A percentile compares a stretch with the other conserved stretches of the same genome.
These are phyloP conservation scores for Pseudocheirus occidentalis DNA, from an alignment of 2,797 vertebrate species.

Conservation along the genomic window DNA sequence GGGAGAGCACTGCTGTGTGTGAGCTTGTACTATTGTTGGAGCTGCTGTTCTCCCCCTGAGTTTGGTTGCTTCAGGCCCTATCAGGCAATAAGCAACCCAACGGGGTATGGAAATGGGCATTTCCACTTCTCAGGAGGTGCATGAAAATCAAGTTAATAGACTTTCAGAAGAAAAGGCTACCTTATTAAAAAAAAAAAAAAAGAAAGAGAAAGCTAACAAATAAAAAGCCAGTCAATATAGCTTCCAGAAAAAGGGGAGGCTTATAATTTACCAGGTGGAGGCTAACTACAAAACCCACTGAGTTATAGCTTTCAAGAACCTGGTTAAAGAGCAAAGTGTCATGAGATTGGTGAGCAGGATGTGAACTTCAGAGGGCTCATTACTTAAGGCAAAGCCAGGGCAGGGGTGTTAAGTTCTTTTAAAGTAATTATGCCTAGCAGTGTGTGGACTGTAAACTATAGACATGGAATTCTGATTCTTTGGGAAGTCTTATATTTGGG, in stretches of 20 bases:
- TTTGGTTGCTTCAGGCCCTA: neutral
- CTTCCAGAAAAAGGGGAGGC: neutral
- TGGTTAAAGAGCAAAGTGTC: neutral
- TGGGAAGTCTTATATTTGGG: neutral
- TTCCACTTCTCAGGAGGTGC: slow-evolving; percentile 17
- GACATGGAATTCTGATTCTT: neutral
- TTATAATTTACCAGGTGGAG: neutral
- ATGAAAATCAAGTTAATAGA: neutral
- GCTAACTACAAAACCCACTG: neutral
- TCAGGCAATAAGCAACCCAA: slow-evolving; percentile 25
- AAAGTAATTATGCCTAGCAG: neutral
- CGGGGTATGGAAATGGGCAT: neutral
- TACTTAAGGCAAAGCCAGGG: neutral
- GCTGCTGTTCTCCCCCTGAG: slow-evolving; percentile 10
- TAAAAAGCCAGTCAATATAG: neutral
- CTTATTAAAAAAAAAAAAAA: neutral
- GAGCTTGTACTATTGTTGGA: neutral
- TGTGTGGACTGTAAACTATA: neutral
- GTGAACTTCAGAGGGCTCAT: neutral
- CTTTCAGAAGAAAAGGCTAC: neutral
- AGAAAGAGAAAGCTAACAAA: neutral
- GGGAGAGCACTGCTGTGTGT: neutral
- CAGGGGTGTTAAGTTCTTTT: neutral
- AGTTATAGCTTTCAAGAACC: neutral
- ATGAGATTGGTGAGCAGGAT: neutral